Conservation (phyloP, 2,113 vertebrate species). For the Odontophorus gujanensis region DNA sequence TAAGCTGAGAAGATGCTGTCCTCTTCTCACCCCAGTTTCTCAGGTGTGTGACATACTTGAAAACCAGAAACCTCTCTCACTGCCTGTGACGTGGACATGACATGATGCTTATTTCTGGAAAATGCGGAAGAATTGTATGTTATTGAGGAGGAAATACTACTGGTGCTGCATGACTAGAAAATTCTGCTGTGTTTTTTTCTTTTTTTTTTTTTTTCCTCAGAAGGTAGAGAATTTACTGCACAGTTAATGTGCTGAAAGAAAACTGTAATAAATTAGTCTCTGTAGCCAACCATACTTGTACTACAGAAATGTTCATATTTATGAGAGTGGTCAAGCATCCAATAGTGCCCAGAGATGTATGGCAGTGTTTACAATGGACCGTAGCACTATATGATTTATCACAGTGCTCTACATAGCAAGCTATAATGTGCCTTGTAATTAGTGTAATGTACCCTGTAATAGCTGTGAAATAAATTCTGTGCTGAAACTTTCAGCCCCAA, state of each 20-base stretch:
- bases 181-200: neutral
- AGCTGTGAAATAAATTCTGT: conserved; percentile 38
- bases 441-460: conserved; percentile 38
- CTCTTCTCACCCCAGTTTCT: neutral
- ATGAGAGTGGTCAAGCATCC: conserved; percentile 26
- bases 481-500: neutral
- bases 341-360: conserved; percentile 34
- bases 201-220: rapidly evolving
- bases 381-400: neutral
- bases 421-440: neutral
- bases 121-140: neutral
- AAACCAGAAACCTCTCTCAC: neutral
- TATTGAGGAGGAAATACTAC: neutral
- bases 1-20: neutral
- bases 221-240: neutral
- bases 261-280: conserved; percentile 33
- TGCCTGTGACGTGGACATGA: neutral
- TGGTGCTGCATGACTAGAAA: neutral
- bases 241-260: conserved; percentile 8
- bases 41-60: neutral
- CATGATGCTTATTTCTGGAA: neutral
- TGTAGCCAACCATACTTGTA: neutral
- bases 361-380: neutral
- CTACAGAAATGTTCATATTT: conserved; percentile 1
- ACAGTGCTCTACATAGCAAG: neutral